phyloP scores from a whole-genome alignment of 2,888 invertebrate genomes.

The Habrosyne pyritoides region DNA sequence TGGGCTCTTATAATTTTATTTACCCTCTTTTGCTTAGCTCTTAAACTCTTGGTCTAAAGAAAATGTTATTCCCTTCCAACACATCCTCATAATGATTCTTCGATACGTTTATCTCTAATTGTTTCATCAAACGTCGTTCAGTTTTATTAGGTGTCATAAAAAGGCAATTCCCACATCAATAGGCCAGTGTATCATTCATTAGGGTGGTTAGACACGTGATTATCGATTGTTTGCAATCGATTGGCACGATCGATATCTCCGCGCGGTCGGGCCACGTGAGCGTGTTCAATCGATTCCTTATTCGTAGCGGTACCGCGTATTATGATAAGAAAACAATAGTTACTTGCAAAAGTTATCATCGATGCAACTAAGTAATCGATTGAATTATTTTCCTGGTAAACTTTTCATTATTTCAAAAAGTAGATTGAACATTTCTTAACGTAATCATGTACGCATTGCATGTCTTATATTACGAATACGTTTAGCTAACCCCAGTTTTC shows the following conservation, averaged over 20 bases:
- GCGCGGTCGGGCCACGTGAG: conserved; percentile 19
- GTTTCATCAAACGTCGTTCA: background rate
- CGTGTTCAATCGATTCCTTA: conserved; percentile 8
- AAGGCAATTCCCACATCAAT: conserved; percentile 8
- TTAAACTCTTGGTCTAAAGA: too few relatives aligned
- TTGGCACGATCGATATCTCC: conserved; percentile 20
- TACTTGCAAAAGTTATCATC: background rate
- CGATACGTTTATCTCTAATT: background rate
- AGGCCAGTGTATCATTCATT: conserved; percentile 3
- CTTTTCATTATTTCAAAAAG: background rate
- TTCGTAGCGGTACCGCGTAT: background rate
- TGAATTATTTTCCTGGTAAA: background rate
- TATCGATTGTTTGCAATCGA: conserved; percentile 18
- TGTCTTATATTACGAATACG: too few relatives aligned
- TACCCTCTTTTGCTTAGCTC: too few relatives aligned
- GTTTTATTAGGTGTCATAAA: background rate
- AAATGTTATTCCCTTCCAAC: too few relatives aligned
- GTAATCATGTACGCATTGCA: background rate
- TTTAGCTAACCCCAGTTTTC: background rate
- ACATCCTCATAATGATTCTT: too few relatives aligned
- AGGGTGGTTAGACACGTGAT: conserved; percentile 5
- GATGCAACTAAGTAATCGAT: background rate
- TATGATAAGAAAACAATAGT: conserved; percentile 6
- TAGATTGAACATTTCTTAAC: background rate
- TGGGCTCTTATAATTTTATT: too few relatives aligned